Percentiles rank a stretch among this genome's conserved stretches.
Conservation (phyloP, 2,113 vertebrate species). For the Speoplatyrhinus poulsoni region DNA sequence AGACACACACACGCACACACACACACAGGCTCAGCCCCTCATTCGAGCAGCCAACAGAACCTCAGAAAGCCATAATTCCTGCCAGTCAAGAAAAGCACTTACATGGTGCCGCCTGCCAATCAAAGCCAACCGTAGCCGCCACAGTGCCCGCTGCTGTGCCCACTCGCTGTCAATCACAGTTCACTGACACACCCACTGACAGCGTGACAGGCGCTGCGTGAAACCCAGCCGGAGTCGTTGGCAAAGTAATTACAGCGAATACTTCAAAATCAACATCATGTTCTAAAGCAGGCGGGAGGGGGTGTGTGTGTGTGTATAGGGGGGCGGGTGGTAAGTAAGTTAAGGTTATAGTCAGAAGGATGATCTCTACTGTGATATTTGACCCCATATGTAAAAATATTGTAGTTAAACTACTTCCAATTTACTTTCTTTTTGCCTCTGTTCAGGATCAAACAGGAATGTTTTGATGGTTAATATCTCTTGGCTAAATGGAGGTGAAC, state of each 20-base stretch:
- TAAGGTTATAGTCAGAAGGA: too few relatives aligned
- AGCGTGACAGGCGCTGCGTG: conserved; percentile 41
- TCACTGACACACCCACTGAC: conserved; percentile 46
- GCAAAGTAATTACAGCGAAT: conserved; percentile 36
- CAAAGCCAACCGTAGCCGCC: conserved; percentile 46
- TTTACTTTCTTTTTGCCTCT: too few relatives aligned
- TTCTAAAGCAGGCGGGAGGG: too few relatives aligned
- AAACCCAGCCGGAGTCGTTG: conserved; percentile 20
- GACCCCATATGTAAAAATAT: too few relatives aligned
- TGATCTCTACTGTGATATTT: too few relatives aligned
- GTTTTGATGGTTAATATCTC: too few relatives aligned
- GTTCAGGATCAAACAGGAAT: too few relatives aligned
- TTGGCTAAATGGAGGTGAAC: too few relatives aligned
- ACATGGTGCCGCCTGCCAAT: conserved; percentile 58
- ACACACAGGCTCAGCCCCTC: not conserved
- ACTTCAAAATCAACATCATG: conserved; percentile 21
- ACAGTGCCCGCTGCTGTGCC: conserved; percentile 47
- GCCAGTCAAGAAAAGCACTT: conserved; percentile 54
- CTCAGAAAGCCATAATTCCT: conserved; percentile 39
- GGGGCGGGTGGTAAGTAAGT: too few relatives aligned
- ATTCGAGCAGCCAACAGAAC: conserved; percentile 28
- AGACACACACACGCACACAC: conserved; percentile 1
- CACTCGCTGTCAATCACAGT: conserved; percentile 53
- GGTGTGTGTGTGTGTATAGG: too few relatives aligned
- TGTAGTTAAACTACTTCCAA: too few relatives aligned